Base-by-base conservation (phyloP, 2,113 vertebrate genomes). In the Andinoacara biseriatus region DNA sequence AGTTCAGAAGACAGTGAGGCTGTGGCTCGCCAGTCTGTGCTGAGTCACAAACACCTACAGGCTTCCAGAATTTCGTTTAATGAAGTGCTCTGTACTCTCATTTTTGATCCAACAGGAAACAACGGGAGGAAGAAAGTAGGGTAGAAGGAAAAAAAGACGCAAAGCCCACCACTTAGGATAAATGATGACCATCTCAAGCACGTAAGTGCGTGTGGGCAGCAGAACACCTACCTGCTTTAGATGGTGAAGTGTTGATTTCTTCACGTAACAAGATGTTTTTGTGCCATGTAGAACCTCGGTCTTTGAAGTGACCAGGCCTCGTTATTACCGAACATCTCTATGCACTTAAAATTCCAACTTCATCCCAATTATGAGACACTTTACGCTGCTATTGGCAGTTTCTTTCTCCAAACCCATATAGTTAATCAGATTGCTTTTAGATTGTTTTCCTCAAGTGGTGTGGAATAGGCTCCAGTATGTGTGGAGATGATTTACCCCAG, bases 1-100 rank as follows among this genome's bases (percentile, higher is more conserved):
- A 67, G 80, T 88, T 78, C 76, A 87, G 83, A 89, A 63, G 83
- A 87, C 9, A 31, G 78, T 11, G 38, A 56, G 69, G 80, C 74
- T 77, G 31, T 57, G 24, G 58, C 69, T 75, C 3, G 1, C 78
- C 69, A 61, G 78, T 76, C 63, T 81, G 38, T 57, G 33, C 80
- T 92, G 90, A 91, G 81, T 93, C 89, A 89, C 72, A 43, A 24
- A 77, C 62, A 78, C 88, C 89, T 72, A 38, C 83, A 82, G 20
- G 43, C 78, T 54, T 31, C 58, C 79, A 46, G 56, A 18, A 26
- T 35, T 58, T 65, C 43, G 77, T 82, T 65, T 82, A 84, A 86
- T 58, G 35, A 85, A 72, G 56, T 7, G 5, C 58, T 83, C 31
- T 57, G 10, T 31, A 56, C 46, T 57, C 72, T 57, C 54, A 38